Percentiles rank a stretch among this genome's conserved stretches.
Conservation (phyloP, 2,113 vertebrate species). For the Odocoileus hemionus region DNA sequence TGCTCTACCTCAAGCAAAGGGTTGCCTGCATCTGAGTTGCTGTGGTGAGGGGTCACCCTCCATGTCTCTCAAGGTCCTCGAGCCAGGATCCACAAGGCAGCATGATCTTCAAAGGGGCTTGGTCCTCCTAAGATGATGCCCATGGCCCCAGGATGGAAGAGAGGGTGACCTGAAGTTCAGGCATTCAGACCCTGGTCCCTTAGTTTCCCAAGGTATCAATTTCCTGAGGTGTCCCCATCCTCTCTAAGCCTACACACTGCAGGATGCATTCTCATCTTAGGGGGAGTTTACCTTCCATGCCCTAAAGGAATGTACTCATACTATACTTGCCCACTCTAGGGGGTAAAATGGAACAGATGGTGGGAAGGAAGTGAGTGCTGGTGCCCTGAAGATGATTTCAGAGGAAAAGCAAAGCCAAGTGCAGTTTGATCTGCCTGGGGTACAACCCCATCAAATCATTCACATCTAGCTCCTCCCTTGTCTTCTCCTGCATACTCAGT, state of each 20-base stretch:
- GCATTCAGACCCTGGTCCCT: not conserved
- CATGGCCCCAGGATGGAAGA: not conserved
- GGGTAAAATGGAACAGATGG: not conserved
- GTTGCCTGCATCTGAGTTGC: too few species aligned
- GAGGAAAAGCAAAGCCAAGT: not conserved
- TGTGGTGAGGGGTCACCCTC: too few species aligned
- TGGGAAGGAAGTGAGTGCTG: not conserved
- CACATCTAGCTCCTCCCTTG: not conserved
- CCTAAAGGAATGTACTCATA: not conserved
- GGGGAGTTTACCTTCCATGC: not conserved
- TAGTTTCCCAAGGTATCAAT: not conserved
- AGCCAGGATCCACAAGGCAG: not conserved
- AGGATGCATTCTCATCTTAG: not conserved
- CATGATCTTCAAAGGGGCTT: not conserved
- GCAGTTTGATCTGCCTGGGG: not conserved
- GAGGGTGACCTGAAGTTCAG: not conserved
- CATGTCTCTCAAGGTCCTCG: fast-evolving
- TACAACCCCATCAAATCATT: fast-evolving
- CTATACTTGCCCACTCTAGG: not conserved
- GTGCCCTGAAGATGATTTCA: not conserved
- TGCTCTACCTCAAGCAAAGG: not conserved
- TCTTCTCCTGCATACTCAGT: not conserved
- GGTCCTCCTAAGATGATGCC: not conserved
- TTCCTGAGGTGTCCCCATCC: not conserved
- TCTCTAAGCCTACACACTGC: not conserved